These are phyloP conservation scores for Chascanopsetta lugubris DNA, from an alignment of 2,113 vertebrate genomes.

Conservation along the genomic window DNA sequence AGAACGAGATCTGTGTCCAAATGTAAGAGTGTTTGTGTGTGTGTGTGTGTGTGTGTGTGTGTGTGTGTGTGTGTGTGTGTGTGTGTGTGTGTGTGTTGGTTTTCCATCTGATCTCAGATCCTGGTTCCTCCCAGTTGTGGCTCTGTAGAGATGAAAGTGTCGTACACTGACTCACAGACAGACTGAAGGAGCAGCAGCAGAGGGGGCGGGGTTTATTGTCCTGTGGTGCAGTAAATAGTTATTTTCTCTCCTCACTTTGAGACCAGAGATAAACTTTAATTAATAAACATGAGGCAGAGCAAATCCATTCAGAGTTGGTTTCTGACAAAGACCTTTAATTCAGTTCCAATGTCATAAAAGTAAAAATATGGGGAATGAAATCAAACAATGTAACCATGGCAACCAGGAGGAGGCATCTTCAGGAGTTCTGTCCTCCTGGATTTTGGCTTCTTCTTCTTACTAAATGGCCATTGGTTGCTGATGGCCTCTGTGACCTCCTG, in stretches of 20 bases:
- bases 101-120: conserved; percentile 76
- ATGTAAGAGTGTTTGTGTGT: too few relatives aligned
- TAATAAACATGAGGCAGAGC: conserved; percentile 65
- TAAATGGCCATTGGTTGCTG: too few relatives aligned
- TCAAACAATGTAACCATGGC: too few relatives aligned
- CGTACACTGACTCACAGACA: conserved; percentile 68
- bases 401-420: too few relatives aligned
- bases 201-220: conserved; percentile 52
- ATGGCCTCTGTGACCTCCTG: too few relatives aligned
- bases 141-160: conserved; percentile 62
- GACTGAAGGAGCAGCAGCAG: conserved; percentile 29
- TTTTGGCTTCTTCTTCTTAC: too few relatives aligned
- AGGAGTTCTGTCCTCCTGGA: too few relatives aligned
- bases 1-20: too few relatives aligned
- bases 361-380: neutral
- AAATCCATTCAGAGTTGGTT: conserved; percentile 31
- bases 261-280: conserved; percentile 56
- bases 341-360: conserved; percentile 28
- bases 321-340: neutral
- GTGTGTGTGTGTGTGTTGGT: too few relatives aligned
- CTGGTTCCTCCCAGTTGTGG: conserved; percentile 49
- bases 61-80: too few relatives aligned
- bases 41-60: too few relatives aligned
- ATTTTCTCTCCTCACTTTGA: conserved; percentile 10
- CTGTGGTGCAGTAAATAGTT: conserved; percentile 68